Evolutionary conservation across 1,140 invertebrate genomes (phyloP), one percentile per base, ranked within the genome.

Genomic region (Babylonia areolata): DNA sequence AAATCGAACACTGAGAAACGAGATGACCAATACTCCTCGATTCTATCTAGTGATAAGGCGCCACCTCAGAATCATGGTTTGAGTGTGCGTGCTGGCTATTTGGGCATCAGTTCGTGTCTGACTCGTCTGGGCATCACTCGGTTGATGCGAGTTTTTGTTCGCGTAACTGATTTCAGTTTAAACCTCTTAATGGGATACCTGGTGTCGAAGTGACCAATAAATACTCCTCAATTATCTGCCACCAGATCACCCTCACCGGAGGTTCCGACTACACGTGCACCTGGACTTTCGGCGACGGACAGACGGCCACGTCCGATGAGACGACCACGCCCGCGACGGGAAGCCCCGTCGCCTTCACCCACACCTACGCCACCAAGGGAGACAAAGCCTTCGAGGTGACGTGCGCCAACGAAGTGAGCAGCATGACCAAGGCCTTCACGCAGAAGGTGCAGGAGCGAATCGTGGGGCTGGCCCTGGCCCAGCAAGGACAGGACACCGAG

Each of bases 211-310:
- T 20, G 46, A 51, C 6, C 46, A 51, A 51, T 11, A 20, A 51
- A 51, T 11, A 51, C 46, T 51, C 46, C 46, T 20, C 6, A 51
- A 11, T 51, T 51, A 20, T 64, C 23, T 5, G 40, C 40, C 17
- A 12, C n/a, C 80, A 73, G n/a, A n/a, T 90, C 2, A 69, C 81
- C 17, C 85, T 90, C 75, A 88, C 88, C 2, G 81, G 12, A 20
- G 91, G 91, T 20, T 89, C 91, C 0, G 79, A 92, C 71, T 92
- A 90, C 69, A 89, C 77, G 6, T 91, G 90, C 75, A 33, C 12
- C 1, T 91, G 89, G 88, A 81, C 85, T 33, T 89, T 83, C 37
- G 89, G 88, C 37, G 88, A 92, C 75, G 86, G 86, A 23, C 0
- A 28, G 12, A 69, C 73, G 0, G 77, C 64, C 1, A 85, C 31